phyloP scores from a whole-genome alignment of 2,797 vertebrate species.

The Sebastes matsubarae region DNA sequence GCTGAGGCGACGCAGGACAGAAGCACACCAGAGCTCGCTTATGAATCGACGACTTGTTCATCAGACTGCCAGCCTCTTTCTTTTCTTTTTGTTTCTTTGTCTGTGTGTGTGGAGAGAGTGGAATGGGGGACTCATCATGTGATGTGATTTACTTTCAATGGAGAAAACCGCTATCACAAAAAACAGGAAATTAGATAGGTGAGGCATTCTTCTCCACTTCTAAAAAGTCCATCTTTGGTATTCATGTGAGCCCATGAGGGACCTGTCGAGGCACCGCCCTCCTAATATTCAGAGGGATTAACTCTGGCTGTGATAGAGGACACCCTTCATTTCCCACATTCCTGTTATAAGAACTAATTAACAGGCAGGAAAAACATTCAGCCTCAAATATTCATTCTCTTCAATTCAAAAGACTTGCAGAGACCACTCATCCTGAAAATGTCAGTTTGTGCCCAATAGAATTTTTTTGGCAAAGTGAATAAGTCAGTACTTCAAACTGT shows the following conservation, averaged over 20 bases:
- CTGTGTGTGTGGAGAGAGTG: not conserved
- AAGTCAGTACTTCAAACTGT: constrained; percentile 59
- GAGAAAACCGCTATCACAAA: constrained; percentile 49
- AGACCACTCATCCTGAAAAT: constrained; percentile 64
- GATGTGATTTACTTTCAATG: constrained; percentile 44
- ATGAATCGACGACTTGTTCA: constrained; percentile 33
- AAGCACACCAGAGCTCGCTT: constrained; percentile 1
- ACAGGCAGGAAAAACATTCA: constrained; percentile 55
- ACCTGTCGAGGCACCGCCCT: constrained; percentile 41
- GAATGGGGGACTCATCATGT: not conserved
- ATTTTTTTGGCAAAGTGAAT: constrained; percentile 59
- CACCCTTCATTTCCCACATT: constrained; percentile 66
- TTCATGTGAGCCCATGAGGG: constrained; percentile 56
- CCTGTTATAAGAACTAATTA: constrained; percentile 71
- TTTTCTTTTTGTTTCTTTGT: constrained; percentile 18
- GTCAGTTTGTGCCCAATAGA: constrained; percentile 53
- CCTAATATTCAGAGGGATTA: constrained; percentile 70
- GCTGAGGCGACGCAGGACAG: constrained; percentile 15
- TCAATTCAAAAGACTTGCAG: constrained; percentile 59
- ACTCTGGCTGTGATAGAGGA: constrained; percentile 57
- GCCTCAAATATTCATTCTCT: constrained; percentile 53
- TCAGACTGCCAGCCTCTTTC: constrained; percentile 11
- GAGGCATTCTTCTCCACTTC: constrained; percentile 55
- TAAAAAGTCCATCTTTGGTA: constrained; percentile 56
- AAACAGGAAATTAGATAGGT: constrained; percentile 66